These are phyloP conservation scores for Drosophila formosana DNA, from an alignment of 2,888 invertebrate genomes.

Conservation along the genomic window DNA sequence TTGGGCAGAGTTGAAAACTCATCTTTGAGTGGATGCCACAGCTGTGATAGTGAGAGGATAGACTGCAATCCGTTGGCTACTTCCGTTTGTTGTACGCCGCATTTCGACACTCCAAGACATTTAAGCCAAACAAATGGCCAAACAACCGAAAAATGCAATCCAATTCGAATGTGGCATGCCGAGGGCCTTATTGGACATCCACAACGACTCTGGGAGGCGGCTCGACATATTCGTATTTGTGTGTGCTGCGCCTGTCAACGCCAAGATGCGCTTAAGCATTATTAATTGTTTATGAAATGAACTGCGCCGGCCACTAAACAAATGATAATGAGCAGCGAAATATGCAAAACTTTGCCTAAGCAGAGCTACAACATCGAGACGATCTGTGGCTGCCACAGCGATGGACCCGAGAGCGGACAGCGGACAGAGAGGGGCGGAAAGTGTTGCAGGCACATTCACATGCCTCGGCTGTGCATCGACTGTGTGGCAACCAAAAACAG, in stretches of 20 bases:
- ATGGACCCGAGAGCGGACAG: background rate
- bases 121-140: conserved; percentile 73
- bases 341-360: conserved; percentile 66
- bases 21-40: conserved; percentile 45
- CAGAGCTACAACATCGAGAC: conserved; percentile 19
- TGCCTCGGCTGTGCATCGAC: conserved; percentile 32
- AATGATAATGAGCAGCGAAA: conserved; percentile 77
- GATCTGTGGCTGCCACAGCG: conserved; percentile 32
- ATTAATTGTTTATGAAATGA: conserved; percentile 78
- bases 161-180: conserved; percentile 40
- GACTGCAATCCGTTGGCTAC: conserved; percentile 54
- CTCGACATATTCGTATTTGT: conserved; percentile 30
- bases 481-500: conserved; percentile 40
- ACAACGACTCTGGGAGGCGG: conserved; percentile 42
- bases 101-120: conserved; percentile 57
- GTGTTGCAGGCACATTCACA: conserved; percentile 40
- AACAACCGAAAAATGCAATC: conserved; percentile 58
- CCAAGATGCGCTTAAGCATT: conserved; percentile 79
- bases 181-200: background rate
- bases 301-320: conserved; percentile 71
- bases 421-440: conserved; percentile 9
- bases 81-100: conserved; percentile 69
- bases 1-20: conserved; percentile 35
- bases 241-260: conserved; percentile 69
- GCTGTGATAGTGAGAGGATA: conserved; percentile 26